Percentiles rank a stretch among this genome's conserved stretches.
Evolutionary conservation across 2,888 invertebrate genomes (phyloP).

Genomic region (Pyrochroa serraticornis): DNA sequence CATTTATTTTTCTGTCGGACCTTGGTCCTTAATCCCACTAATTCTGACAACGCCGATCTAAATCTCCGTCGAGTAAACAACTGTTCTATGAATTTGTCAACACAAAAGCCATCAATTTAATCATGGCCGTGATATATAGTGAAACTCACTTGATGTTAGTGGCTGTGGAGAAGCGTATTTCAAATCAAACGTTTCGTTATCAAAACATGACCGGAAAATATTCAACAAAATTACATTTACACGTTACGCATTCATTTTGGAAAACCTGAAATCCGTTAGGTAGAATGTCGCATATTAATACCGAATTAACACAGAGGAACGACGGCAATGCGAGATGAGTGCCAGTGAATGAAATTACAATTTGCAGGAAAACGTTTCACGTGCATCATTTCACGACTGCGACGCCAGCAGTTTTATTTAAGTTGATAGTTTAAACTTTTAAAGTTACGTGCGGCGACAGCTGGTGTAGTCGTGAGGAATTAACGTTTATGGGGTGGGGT

Average conservation of each 20-base stretch:
- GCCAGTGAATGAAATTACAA: conserved; percentile 26
- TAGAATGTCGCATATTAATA: conserved; percentile 39
- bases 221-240: conserved; percentile 23
- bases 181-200: too few species aligned
- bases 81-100: conserved; percentile 17
- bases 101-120: conserved; percentile 20
- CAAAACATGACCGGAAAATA: conserved; percentile 4
- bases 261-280: conserved; percentile 37
- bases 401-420: conserved; percentile 19
- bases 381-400: conserved; percentile 17
- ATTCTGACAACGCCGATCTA: too few species aligned
- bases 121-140: conserved; percentile 16
- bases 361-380: conserved; percentile 24
- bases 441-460: conserved; percentile 27
- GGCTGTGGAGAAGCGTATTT: too few species aligned
- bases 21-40: too few species aligned
- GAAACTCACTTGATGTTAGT: conserved; percentile 16
- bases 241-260: conserved; percentile 34
- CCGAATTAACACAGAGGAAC: conserved; percentile 34
- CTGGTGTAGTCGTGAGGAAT: conserved; percentile 26
- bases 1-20: too few species aligned
- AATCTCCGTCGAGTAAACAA: conserved; percentile 13
- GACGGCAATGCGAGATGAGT: conserved; percentile 18
- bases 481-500: conserved; percentile 7
- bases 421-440: conserved; percentile 29